phyloP scores from a whole-genome alignment of 1,140 invertebrate species.

The Lineus longissimus region DNA sequence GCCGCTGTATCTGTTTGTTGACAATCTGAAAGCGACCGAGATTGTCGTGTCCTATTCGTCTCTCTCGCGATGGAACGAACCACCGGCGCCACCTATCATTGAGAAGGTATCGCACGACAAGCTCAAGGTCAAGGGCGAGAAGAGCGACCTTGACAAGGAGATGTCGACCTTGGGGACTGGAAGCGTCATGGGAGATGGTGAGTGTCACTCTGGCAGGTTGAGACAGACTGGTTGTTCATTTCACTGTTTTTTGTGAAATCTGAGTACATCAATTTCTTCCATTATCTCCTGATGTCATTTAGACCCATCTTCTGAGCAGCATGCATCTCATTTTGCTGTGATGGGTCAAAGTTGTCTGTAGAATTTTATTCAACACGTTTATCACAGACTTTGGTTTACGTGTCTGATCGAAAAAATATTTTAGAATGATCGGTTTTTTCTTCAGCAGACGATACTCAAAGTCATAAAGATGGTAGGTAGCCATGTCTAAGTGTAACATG shows the following conservation, averaged over 20 bases:
- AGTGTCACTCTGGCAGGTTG: constrained; percentile 6
- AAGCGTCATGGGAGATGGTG: constrained; percentile 35
- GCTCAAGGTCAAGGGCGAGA: constrained; percentile 28
- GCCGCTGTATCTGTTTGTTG: constrained; percentile 44
- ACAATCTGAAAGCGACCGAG: constrained; percentile 46
- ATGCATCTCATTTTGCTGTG: neutral
- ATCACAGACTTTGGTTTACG: too few relatives aligned
- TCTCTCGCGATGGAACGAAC: constrained; percentile 46
- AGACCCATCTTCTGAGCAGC: too few relatives aligned
- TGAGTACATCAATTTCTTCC: too few relatives aligned
- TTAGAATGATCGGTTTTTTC: too few relatives aligned
- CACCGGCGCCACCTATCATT: constrained; percentile 26
- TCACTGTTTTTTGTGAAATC: too few relatives aligned
- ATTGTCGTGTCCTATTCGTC: constrained; percentile 47
- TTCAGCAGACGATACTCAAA: neutral
- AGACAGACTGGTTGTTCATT: too few relatives aligned
- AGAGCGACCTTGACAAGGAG: constrained; percentile 34
- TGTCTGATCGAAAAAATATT: too few relatives aligned
- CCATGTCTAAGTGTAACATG: too few relatives aligned
- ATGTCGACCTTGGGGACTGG: constrained; percentile 28
- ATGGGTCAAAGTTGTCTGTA: neutral
- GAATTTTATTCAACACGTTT: neutral
- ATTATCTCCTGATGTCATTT: too few relatives aligned
- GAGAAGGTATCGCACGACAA: constrained; percentile 37
- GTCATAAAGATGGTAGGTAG: constrained; percentile 4